Evolutionary conservation across 2,797 vertebrate species (phyloP), one percentile per base, ranked within the genome.

Genomic region (Limosa lapponica): DNA sequence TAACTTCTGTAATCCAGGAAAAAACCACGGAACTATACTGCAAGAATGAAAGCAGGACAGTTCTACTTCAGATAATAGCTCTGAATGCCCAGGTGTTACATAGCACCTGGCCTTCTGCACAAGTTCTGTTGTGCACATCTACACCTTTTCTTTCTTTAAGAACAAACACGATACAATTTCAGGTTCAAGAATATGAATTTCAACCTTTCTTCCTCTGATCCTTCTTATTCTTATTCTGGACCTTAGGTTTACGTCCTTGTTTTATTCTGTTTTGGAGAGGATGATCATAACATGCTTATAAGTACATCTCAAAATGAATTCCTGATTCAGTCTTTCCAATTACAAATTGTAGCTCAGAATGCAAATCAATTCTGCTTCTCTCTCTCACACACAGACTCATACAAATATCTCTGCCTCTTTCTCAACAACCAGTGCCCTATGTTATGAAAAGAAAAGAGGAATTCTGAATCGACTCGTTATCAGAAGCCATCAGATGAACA

Each of bases 401-500:
- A 78, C 3, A 19, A 80, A 80, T 64, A 91, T 78, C 90, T 90
- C 66, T 90, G 48, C 54, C 55, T 62, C 32, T 66, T 82, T 83
- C 58, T 95, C 55, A 64, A n/a, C 48, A 85, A 41, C 23, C 34
- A 79, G 20, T n/a, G 73, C 57, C 41, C 37, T 32, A 11, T 36
- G 13, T 15, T 72, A 74, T 74, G 67, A 84, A 73, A 94, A 55
- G 64, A 87, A 69, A 90, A 79, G 54, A 82, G 28, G 37, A 77
- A 84, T 67, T 93, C 58, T 86, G 65, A 83, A 94, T 57, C 73
- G 23, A 57, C 57, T 91, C 79, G 14, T 78, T 97, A 96, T 96
- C 93, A 89, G 77, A 93, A 96, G 44, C 79, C 81, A 96, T 97
- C 93, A 96, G 80, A 93, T 64, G 41, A 93, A 83, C 78, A 67